These are phyloP conservation scores for Centropristis striata DNA, from an alignment of 2,113 vertebrate species.

Conservation along the genomic window DNA sequence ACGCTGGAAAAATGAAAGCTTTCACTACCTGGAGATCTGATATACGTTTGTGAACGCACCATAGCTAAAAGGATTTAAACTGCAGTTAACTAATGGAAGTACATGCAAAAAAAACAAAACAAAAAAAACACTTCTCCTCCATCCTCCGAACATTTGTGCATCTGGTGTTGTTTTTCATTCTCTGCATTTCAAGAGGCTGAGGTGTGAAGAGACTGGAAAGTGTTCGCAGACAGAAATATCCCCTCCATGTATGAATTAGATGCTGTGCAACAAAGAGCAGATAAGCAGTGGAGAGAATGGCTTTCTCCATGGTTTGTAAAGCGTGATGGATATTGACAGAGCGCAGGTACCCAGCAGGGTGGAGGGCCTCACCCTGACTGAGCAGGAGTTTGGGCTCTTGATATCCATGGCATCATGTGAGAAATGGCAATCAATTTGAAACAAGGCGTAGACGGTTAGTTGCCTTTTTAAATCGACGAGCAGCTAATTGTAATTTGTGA, in stretches of 20 bases:
- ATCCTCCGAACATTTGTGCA: background rate
- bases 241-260: conserved; percentile 14
- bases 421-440: conserved; percentile 39
- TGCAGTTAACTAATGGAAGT: background rate
- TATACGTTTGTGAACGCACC: background rate
- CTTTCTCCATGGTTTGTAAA: conserved; percentile 42
- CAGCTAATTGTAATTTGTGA: conserved; percentile 44
- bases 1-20: conserved; percentile 32
- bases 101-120: background rate
- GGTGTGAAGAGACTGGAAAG: conserved; percentile 31
- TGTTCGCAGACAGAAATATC: background rate
- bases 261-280: conserved; percentile 30
- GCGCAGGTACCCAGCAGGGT: conserved; percentile 24
- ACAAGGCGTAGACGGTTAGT: background rate
- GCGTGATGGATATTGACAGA: conserved; percentile 57
- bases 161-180: conserved; percentile 4
- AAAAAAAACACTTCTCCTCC: background rate
- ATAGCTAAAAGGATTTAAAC: conserved; percentile 4
- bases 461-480: conserved; percentile 5
- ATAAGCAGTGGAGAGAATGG: conserved; percentile 33
- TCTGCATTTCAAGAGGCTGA: conserved; percentile 12
- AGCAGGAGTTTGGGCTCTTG: conserved; percentile 19
- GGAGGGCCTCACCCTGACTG: conserved; percentile 9
- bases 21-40: background rate
- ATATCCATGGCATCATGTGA: conserved; percentile 20